Evolutionary conservation across 92 coral and sea anemone species (phyloP).

Genomic region (Heliopora coerulea): DNA sequence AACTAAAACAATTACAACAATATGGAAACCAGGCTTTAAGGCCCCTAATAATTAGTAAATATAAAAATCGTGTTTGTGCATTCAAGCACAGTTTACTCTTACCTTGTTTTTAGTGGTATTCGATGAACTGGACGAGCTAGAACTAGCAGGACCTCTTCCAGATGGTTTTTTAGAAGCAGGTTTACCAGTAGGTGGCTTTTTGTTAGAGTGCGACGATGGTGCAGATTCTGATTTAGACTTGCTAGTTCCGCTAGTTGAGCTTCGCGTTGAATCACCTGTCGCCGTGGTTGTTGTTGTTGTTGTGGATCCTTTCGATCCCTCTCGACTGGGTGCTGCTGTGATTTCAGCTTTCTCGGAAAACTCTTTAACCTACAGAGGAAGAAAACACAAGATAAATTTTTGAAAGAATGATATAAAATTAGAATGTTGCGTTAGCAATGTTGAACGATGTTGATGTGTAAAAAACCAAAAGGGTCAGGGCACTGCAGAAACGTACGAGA

Average conservation of each 20-base stretch:
- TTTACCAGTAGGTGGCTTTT: constrained; percentile 71
- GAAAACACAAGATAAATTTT: too few relatives aligned
- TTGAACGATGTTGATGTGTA: too few relatives aligned
- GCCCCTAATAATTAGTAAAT: too few relatives aligned
- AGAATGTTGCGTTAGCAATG: too few relatives aligned
- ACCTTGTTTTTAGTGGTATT: constrained; percentile 7
- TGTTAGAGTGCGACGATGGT: constrained; percentile 44
- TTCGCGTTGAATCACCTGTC: not conserved
- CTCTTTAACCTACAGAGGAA: constrained; percentile 73
- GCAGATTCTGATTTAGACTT: constrained; percentile 45
- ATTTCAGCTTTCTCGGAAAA: constrained; percentile 88
- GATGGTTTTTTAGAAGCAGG: constrained; percentile 52
- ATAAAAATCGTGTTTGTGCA: too few relatives aligned
- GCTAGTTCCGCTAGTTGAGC: constrained; percentile 19
- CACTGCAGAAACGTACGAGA: too few relatives aligned
- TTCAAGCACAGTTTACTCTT: too few relatives aligned
- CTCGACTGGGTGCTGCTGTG: constrained; percentile 60
- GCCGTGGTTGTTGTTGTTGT: too few relatives aligned
- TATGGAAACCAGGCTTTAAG: too few relatives aligned
- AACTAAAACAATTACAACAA: too few relatives aligned
- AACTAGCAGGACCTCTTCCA: constrained; percentile 12
- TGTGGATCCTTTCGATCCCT: not conserved
- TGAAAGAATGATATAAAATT: too few relatives aligned
- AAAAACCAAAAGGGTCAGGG: too few relatives aligned
- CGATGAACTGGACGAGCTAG: not conserved